phyloP scores from a whole-genome alignment of 1,140 invertebrate genomes.

The Hormaphis cornu region DNA sequence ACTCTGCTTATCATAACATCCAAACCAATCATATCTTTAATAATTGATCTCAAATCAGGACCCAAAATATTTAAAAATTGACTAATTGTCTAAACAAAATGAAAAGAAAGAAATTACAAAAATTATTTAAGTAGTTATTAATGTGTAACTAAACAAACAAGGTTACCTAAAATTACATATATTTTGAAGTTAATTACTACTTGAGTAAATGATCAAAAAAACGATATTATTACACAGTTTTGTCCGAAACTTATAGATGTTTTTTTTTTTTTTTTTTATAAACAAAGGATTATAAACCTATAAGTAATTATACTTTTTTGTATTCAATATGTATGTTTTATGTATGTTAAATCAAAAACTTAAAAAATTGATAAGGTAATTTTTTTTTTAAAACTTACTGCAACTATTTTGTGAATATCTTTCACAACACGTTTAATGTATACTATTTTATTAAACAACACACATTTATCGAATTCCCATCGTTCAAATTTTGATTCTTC shows the following conservation, averaged over 20 bases:
- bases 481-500: not conserved
- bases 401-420: slow-evolving; percentile 17
- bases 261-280: too few relatives aligned
- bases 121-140: not conserved
- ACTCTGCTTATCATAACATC: slow-evolving; percentile 24
- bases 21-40: slow-evolving; percentile 19
- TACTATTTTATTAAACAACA: slow-evolving; percentile 7
- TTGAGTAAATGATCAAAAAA: too few relatives aligned
- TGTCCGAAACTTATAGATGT: too few relatives aligned
- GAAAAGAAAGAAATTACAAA: not conserved
- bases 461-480: slow-evolving; percentile 19
- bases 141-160: too few relatives aligned
- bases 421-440: slow-evolving; percentile 15
- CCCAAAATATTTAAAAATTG: slow-evolving; percentile 22
- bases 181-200: too few relatives aligned
- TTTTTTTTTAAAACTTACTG: slow-evolving; percentile 1
- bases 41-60: slow-evolving; percentile 12
- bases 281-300: too few relatives aligned
- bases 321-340: too few relatives aligned
- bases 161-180: too few relatives aligned
- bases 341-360: too few relatives aligned
- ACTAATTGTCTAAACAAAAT: not conserved
- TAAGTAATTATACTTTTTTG: too few relatives aligned
- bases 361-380: too few relatives aligned
- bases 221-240: too few relatives aligned